Conservation (phyloP, 2,113 vertebrate species). For the Regulus satrapa region DNA sequence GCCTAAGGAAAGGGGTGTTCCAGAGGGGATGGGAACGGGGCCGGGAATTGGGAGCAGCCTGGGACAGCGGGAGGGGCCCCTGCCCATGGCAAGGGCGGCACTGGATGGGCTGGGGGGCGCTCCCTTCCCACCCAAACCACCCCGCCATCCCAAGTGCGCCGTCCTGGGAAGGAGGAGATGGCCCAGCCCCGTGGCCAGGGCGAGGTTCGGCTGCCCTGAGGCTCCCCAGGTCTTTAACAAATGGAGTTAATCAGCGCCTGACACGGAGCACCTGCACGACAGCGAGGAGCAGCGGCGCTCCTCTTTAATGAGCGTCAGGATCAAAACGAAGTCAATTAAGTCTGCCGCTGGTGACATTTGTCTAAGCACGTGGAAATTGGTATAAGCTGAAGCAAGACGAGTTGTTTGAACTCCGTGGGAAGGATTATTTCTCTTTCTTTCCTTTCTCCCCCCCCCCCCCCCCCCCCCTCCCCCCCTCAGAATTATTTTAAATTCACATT, state of each 20-base stretch:
- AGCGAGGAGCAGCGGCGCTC: neutral
- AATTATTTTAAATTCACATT: conserved; percentile 31
- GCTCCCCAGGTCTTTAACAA: neutral
- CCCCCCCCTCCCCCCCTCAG: rapidly evolving
- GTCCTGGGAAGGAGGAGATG: neutral
- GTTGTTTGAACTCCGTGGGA: neutral
- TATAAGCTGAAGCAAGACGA: neutral
- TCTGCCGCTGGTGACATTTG: neutral
- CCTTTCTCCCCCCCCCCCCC: too few species aligned
- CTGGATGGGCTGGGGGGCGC: rapidly evolving
- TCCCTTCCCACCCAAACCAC: neutral
- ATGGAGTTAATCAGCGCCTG: neutral
- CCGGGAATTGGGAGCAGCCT: neutral
- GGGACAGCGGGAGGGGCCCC: neutral
- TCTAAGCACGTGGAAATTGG: neutral
- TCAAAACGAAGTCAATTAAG: conserved; percentile 3
- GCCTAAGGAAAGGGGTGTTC: neutral
- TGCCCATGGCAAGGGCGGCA: neutral
- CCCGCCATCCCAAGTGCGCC: rapidly evolving
- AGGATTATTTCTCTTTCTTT: neutral
- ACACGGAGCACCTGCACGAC: neutral
- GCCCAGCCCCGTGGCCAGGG: neutral
- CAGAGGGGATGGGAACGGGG: neutral
- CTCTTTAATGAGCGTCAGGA: neutral
- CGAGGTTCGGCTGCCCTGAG: neutral